phyloP scores from a whole-genome alignment of 2,888 invertebrate species.

The Drosophila barbarae region DNA sequence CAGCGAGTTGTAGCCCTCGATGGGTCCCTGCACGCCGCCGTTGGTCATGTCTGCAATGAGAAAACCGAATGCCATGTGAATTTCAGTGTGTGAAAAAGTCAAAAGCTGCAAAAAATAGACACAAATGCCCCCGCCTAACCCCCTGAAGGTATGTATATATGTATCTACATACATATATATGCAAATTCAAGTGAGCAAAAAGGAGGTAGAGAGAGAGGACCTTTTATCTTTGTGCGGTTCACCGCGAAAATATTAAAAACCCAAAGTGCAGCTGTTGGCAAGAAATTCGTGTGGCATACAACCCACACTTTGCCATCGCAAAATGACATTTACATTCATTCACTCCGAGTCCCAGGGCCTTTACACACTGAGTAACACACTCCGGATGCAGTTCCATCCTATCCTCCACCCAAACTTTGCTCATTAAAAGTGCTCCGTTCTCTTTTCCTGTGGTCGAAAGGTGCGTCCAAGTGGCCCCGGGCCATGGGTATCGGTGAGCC shows the following conservation, averaged over 20 bases:
- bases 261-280: conserved; percentile 41
- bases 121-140: conserved; percentile 33
- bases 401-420: conserved; percentile 45
- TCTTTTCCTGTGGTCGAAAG: conserved; percentile 30
- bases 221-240: conserved; percentile 47
- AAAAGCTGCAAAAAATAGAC: conserved; percentile 41
- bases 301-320: conserved; percentile 9
- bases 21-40: conserved; percentile 79
- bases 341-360: conserved; percentile 2
- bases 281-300: conserved; percentile 40
- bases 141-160: not conserved
- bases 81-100: conserved; percentile 40
- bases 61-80: conserved; percentile 9
- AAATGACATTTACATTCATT: conserved; percentile 40
- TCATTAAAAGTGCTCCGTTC: conserved; percentile 40
- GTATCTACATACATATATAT: conserved; percentile 1
- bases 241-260: conserved; percentile 44
- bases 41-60: conserved; percentile 76
- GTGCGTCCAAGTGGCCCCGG: conserved; percentile 47
- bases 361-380: conserved; percentile 14
- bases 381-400: conserved; percentile 21
- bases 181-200: conserved; percentile 8
- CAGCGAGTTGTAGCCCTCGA: conserved; percentile 78
- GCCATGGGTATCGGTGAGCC: conserved; percentile 34
- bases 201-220: not conserved